phyloP scores from a whole-genome alignment of 1,140 invertebrate genomes.

The Drosophila kohkoa region DNA sequence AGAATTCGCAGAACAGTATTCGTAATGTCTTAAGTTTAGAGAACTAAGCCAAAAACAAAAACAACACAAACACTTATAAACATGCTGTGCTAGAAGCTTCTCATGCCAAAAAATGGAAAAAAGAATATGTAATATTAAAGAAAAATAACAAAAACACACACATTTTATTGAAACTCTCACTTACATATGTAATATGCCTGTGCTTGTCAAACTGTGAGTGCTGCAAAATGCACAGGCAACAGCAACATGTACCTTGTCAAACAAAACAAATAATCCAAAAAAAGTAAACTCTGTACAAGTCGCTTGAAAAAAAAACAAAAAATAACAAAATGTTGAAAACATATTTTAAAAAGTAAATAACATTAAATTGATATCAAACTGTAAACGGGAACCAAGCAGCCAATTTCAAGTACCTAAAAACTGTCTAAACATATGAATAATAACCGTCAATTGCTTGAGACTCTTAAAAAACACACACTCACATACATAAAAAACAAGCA shows the following conservation, averaged over 20 bases:
- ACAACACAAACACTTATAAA: constrained; percentile 12
- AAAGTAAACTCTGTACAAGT: constrained; percentile 38
- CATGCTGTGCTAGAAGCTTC: constrained; percentile 79
- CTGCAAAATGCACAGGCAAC: constrained; percentile 29
- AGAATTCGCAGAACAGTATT: constrained; percentile 83
- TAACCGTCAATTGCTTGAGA: constrained; percentile 41
- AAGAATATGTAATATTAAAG: constrained; percentile 9
- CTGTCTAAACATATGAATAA: constrained; percentile 46
- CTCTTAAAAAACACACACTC: constrained; percentile 10
- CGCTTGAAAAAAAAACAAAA: constrained; percentile 12
- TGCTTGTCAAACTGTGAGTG: constrained; percentile 49
- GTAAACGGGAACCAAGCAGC: constrained; percentile 50
- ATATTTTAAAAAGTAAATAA: constrained; percentile 31
- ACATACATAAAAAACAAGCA: constrained; percentile 15
- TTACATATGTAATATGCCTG: constrained; percentile 34
- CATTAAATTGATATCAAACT: constrained; percentile 30
- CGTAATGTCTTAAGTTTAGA: constrained; percentile 68
- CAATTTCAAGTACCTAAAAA: constrained; percentile 57
- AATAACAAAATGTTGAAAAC: constrained; percentile 23
- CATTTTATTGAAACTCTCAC: constrained; percentile 10
- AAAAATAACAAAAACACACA: constrained; percentile 29
- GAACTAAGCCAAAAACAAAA: constrained; percentile 47
- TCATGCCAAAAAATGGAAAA: constrained; percentile 71
- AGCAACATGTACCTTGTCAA: constrained; percentile 57
- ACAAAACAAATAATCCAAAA: constrained; percentile 35